phyloP scores from a whole-genome alignment of 2,797 vertebrate genomes.

The Bradypus variegatus region DNA sequence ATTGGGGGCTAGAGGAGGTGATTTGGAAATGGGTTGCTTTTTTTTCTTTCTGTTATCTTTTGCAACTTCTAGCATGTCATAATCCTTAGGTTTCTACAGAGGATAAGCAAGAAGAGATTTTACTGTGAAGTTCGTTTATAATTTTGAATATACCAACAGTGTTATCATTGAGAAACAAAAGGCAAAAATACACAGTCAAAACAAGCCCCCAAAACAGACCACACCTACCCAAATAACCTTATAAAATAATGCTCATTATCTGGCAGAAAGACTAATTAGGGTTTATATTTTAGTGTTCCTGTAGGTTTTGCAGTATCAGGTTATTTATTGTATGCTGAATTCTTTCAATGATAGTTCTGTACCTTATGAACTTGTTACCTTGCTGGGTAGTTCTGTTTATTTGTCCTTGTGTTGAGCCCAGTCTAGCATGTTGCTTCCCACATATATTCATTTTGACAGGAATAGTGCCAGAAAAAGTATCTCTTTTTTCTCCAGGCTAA shows the following conservation, averaged over 20 bases:
- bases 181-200: background rate
- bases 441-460: background rate
- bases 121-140: background rate
- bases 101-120: background rate
- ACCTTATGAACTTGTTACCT: background rate
- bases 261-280: background rate
- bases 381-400: background rate
- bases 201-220: background rate
- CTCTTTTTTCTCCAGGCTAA: background rate
- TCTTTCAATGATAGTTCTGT: background rate
- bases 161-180: background rate
- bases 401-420: background rate
- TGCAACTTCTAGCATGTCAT: background rate
- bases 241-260: background rate
- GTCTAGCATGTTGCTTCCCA: background rate
- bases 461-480: background rate
- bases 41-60: background rate
- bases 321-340: background rate
- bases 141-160: background rate
- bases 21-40: background rate
- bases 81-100: background rate
- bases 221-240: background rate
- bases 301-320: background rate
- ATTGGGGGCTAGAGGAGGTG: background rate
- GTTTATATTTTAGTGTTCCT: background rate